phyloP scores from a whole-genome alignment of 2,113 vertebrate species.

The Coptodon rendalli region DNA sequence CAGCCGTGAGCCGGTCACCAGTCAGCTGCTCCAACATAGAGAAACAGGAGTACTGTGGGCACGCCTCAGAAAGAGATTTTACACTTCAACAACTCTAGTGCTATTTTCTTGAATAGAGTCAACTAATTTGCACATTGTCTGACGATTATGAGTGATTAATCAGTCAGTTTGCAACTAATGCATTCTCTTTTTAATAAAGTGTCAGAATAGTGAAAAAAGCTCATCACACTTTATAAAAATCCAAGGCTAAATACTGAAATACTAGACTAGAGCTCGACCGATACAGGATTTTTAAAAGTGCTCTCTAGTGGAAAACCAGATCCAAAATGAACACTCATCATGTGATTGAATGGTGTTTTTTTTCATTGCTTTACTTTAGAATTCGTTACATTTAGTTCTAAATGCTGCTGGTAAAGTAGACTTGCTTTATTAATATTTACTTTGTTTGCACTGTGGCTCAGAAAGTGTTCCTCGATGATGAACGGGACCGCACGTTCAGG shows the following conservation, averaged over 20 bases:
- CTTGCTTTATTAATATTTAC: background rate
- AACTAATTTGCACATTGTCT: background rate
- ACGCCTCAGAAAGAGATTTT: background rate
- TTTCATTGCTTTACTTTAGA: rapidly evolving
- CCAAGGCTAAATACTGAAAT: background rate
- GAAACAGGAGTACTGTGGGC: background rate
- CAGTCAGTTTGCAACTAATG: background rate
- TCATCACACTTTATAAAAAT: background rate
- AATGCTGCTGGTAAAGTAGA: rapidly evolving
- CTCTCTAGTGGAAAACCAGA: background rate
- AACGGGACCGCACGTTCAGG: background rate
- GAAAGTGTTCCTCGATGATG: background rate
- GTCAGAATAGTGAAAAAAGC: background rate
- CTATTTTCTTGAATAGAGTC: background rate
- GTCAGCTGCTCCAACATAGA: background rate
- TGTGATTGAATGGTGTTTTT: background rate
- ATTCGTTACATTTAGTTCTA: background rate
- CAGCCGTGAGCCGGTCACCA: background rate
- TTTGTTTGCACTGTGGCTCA: background rate
- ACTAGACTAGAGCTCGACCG: background rate
- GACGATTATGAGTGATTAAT: rapidly evolving
- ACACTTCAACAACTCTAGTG: background rate
- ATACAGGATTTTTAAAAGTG: background rate
- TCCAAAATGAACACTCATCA: background rate
- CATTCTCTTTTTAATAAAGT: background rate